phyloP scores from a whole-genome alignment of 2,888 invertebrate species.

The Meteorus colon region DNA sequence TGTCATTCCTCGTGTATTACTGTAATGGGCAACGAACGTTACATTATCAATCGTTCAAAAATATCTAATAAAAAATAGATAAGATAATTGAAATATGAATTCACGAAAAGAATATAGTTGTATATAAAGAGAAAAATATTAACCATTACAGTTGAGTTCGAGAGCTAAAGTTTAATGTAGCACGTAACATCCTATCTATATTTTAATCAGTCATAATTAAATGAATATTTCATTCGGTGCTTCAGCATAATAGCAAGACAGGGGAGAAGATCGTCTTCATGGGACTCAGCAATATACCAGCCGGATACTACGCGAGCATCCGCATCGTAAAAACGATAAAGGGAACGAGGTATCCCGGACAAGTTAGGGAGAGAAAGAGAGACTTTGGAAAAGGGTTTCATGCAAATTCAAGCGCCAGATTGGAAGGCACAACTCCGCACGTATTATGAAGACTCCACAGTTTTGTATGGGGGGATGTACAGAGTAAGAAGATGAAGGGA shows the following conservation, averaged over 20 bases:
- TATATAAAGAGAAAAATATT: conserved; percentile 19
- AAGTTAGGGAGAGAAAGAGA: conserved; percentile 28
- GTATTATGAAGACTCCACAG: background rate
- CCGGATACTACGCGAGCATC: conserved; percentile 36
- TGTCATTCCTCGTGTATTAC: background rate
- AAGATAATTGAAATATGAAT: too few species aligned
- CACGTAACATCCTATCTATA: conserved; percentile 68
- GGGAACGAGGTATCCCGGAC: background rate
- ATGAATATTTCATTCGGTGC: conserved; percentile 69
- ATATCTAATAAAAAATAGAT: too few species aligned
- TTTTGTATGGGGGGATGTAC: conserved; percentile 14
- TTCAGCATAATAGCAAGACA: conserved; percentile 46
- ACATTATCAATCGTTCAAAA: too few species aligned
- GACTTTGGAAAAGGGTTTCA: conserved; percentile 59
- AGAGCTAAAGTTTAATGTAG: conserved; percentile 57
- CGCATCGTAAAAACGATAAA: conserved; percentile 13
- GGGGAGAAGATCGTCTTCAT: conserved; percentile 28
- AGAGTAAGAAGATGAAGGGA: conserved; percentile 34
- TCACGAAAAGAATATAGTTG: background rate
- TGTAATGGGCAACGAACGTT: too few species aligned
- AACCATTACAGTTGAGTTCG: conserved; percentile 34
- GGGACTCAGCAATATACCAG: conserved; percentile 47
- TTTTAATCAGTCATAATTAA: conserved; percentile 70
- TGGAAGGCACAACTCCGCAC: conserved; percentile 50
- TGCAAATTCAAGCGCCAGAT: conserved; percentile 64